A percentile compares a stretch with the other conserved stretches of the same genome.
Evolutionary conservation across 2,113 vertebrate genomes (phyloP).

Genomic region (Prochilodus magdalenae): DNA sequence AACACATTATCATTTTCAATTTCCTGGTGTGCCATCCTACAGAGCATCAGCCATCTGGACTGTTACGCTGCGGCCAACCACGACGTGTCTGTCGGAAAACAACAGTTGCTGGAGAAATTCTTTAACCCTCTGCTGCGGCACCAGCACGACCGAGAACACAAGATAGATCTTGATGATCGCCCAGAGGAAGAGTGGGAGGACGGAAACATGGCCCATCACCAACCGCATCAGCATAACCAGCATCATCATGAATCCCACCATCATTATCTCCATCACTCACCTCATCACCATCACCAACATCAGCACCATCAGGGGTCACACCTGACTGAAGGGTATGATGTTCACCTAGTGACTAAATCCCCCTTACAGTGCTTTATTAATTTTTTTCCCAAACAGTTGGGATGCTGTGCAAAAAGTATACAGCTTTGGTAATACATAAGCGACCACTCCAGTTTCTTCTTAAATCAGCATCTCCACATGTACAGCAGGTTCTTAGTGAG

Average conservation of each 20-base stretch:
- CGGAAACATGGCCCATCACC: conserved; percentile 44
- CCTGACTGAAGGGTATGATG: conserved; percentile 56
- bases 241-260: conserved; percentile 56
- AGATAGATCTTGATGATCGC: too few relatives aligned
- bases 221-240: conserved; percentile 47
- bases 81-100: conserved; percentile 46
- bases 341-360: too few relatives aligned
- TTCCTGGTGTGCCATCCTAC: neutral
- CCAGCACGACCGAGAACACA: too few relatives aligned
- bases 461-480: too few relatives aligned
- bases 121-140: too few relatives aligned
- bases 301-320: conserved; percentile 47
- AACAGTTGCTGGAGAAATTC: conserved; percentile 65
- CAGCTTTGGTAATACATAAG: too few relatives aligned
- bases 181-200: conserved; percentile 58
- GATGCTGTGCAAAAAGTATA: too few relatives aligned
- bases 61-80: neutral
- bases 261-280: conserved; percentile 49
- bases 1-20: neutral
- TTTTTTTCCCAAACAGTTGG: too few relatives aligned
- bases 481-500: too few relatives aligned
- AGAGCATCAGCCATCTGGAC: neutral
- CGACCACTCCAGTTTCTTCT: too few relatives aligned
- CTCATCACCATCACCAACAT: conserved; percentile 35
- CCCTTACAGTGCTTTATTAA: too few relatives aligned